Evolutionary conservation across 2,888 invertebrate genomes (phyloP), one percentile per base, ranked within the genome.

Genomic region (Hydroisotoma schaefferi): DNA sequence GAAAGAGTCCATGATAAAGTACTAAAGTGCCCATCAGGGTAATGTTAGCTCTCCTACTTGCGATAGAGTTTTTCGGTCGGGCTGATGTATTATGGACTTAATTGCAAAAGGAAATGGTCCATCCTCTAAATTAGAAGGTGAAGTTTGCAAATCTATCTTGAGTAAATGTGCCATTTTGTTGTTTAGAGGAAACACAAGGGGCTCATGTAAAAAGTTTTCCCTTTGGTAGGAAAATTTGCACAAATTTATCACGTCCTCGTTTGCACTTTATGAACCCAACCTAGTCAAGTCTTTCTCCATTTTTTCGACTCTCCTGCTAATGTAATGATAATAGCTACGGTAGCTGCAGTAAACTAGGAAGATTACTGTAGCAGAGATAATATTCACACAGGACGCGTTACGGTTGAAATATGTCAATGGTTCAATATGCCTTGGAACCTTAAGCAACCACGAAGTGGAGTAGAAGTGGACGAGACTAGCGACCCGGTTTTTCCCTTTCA

Each of bases 111-210:
- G 25, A 46, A 46, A 12, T 5, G 2, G 25, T 25, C 46, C 46
- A n/a, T 10, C n/a, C n/a, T n/a, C n/a, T n/a, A n/a, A n/a, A n/a
- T n/a, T n/a, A 12, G 23, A 46, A 25, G 25, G 26, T 60, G 46
- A 59, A 61, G 60, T 61, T 56, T 56, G 38, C 43, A 51, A 61
- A 61, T 61, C 60, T 52, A 61, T 61, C 60, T 56, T 55, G 44
- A 49, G 29, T 26, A 38, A 61, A 56, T 61, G 52, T 52, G 46
- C 46, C 51, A 52, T 61, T 61, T 61, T 56, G 55, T 46, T 56
- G 55, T 53, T 61, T 52, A 46, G 37, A 60, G 56, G 52, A 49
- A 56, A 56, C 55, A 55, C 52, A 51, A 27, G 52, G 52, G 56
- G 40, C 47, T 22, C 51, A 49, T 56, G 46, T 22, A 38, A 25